These are phyloP conservation scores for Serripes groenlandicus DNA, from an alignment of 2,888 invertebrate genomes.

Conservation along the genomic window DNA sequence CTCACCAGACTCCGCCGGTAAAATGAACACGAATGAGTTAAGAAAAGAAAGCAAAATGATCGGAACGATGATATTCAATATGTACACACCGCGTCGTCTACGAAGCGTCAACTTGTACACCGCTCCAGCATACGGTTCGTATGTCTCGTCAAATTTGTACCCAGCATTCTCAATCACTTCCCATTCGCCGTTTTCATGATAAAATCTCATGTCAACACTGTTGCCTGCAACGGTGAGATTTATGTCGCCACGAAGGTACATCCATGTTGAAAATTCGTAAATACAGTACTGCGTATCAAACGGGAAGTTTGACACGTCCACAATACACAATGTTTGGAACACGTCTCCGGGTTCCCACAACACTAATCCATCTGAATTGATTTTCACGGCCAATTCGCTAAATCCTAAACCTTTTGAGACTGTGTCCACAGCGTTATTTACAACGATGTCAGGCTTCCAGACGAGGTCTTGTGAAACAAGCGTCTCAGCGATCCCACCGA, in stretches of 20 bases:
- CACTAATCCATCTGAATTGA: conserved; percentile 42
- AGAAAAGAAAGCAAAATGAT: conserved; percentile 48
- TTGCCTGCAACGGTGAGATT: conserved; percentile 43
- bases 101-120: conserved; percentile 46
- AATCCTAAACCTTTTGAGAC: conserved; percentile 43
- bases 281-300: conserved; percentile 55
- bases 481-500: conserved; percentile 33
- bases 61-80: conserved; percentile 52
- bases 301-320: conserved; percentile 52
- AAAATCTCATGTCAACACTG: conserved; percentile 46
- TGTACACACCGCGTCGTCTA: conserved; percentile 43
- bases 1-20: conserved; percentile 51
- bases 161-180: conserved; percentile 40
- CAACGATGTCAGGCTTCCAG: conserved; percentile 58
- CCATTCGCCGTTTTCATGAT: conserved; percentile 55
- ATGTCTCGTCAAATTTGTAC: conserved; percentile 36
- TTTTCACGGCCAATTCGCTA: conserved; percentile 40
- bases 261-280: conserved; percentile 55
- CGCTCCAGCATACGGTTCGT: conserved; percentile 45
- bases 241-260: conserved; percentile 35
- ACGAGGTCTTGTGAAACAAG: conserved; percentile 44
- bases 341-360: conserved; percentile 57
- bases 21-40: conserved; percentile 52
- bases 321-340: conserved; percentile 53
- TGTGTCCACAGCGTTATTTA: conserved; percentile 52